Evolutionary conservation across 2,113 vertebrate species (phyloP), one percentile per base, ranked within the genome.

Genomic region (Tachysurus fulvidraco): DNA sequence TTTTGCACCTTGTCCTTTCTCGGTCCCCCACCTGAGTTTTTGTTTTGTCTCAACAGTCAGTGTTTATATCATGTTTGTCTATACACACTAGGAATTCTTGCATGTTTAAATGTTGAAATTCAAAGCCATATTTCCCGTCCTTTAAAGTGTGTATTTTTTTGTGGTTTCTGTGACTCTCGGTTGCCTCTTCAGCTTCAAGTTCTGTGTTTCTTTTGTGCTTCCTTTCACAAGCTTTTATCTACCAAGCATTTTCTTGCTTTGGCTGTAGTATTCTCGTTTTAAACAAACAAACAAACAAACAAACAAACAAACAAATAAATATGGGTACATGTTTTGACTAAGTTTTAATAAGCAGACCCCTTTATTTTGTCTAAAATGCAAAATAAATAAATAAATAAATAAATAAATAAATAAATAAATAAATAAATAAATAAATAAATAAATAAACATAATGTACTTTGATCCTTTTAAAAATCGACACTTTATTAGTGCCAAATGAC

Each of bases 31-130:
- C 13, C 46, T 55, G n/a, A n/a, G n/a, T n/a, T n/a, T n/a, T n/a
- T 78, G 76, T 78, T 78, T 78, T 16, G 52, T 55, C 76, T 78
- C 52, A 54, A n/a, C 54, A 77, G 23, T 28, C 50, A 28, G 52
- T 16, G 74, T 54, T 46, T 74, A 28, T 52, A 50, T 8, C 46
- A 25, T 25, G 74, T 77, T 77, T 77, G 74, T 76, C 74, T 77
- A 25, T 52, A 52, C 74, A 77, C 74, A 78, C 76, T 30, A 8
- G 13, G 10, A 55, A 78, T 52, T 78, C n/a, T 4, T 19, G 76
- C 5, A 10, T 19, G 13, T 28, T 54, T 54, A 28, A 28, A 17
- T 55, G 50, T 25, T 52, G 46, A 79, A 30, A 55, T 55, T 41
- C 16, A 11, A 78, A 28, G 1, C 52, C n/a, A 2, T 30, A 19